These are phyloP conservation scores for Drosophila meridionalis DNA, from an alignment of 2,888 invertebrate genomes.

Conservation along the genomic window DNA sequence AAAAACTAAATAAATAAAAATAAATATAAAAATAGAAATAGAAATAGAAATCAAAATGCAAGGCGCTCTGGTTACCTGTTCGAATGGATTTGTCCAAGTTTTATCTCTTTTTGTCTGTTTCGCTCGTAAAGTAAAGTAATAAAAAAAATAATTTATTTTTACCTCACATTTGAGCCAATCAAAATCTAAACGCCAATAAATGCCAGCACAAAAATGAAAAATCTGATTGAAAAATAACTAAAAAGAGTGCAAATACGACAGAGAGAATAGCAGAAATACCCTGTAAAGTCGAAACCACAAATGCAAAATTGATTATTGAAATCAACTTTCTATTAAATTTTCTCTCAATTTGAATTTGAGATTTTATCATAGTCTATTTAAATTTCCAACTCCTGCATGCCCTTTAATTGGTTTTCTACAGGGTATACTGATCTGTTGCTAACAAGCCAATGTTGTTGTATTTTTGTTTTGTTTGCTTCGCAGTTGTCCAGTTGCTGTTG, in stretches of 20 bases:
- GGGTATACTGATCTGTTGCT: slow-evolving; percentile 50
- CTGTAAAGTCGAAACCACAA: slow-evolving; percentile 12
- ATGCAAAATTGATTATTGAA: background rate
- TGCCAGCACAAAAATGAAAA: slow-evolving; percentile 62
- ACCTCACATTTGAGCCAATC: slow-evolving; percentile 66
- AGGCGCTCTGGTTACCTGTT: slow-evolving; percentile 41
- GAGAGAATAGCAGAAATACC: slow-evolving; percentile 14
- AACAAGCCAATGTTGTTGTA: slow-evolving; percentile 59
- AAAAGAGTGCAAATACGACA: background rate
- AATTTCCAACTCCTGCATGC: background rate
- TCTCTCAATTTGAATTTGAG: background rate
- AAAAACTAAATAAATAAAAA: background rate
- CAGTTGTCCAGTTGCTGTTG: slow-evolving; percentile 20
- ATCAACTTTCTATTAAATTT: background rate
- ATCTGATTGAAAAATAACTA: slow-evolving; percentile 61
- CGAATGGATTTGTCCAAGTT: slow-evolving; percentile 19
- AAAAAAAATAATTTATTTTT: slow-evolving; percentile 67
- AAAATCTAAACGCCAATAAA: slow-evolving; percentile 75
- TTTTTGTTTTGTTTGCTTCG: background rate
- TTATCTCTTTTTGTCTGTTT: background rate
- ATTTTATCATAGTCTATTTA: background rate
- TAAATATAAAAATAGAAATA: background rate
- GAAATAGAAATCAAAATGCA: background rate
- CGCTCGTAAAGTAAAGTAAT: slow-evolving; percentile 42
- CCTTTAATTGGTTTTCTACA: background rate